Base-by-base conservation (phyloP, 2,888 invertebrate species). In the Cyclophora albipunctata region DNA sequence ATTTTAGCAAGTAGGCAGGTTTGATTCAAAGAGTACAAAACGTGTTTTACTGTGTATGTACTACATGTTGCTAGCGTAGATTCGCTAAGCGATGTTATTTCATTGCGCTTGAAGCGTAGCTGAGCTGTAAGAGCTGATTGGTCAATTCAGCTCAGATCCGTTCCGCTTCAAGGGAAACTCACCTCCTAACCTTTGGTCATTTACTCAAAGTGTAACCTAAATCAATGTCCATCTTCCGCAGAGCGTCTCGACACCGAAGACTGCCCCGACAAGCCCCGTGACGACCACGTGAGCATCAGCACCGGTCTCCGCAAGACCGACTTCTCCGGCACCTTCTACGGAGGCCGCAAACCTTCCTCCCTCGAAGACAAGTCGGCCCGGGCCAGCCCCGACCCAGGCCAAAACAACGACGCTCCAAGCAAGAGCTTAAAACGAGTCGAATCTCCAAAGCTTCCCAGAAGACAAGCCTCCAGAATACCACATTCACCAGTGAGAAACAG, bases 291-390 rank as follows among this genome's bases (percentile, higher is more conserved):
- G 49, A 91, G 93, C 65, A 91, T 92, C 61, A 91, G 91, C 65
- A 92, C 93, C 2, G 94, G 94, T 3, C 82, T 94, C 3, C 90
- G 93, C 33, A 93, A 93, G 78, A 94, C 93, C 0, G 92, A 92
- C 73, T 91, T 91, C 81, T 90, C 91, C 7, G 90, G 91, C 73
- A 89, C 91, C 63, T 88, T 93, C 73, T 90, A 91, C 80, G 81
- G 90, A 42, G 81, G 89, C 52, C 90, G 91, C 64, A 87, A 90
- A 62, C 72, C 81, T 48, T 73, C 77, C 65, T 75, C 79, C 48
- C 66, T 75, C 37, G 84, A 79, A 42, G 82, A 86, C 55, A 83
- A 84, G 59, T 84, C 84, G 40, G 80, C 73, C 59, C 65, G 84
- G 43, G 77, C 78, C 55, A 88, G 89, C 60, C 82, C 85, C 1